These are phyloP conservation scores for Eupithecia insigniata DNA, from an alignment of 2,888 invertebrate species.

Conservation along the genomic window DNA sequence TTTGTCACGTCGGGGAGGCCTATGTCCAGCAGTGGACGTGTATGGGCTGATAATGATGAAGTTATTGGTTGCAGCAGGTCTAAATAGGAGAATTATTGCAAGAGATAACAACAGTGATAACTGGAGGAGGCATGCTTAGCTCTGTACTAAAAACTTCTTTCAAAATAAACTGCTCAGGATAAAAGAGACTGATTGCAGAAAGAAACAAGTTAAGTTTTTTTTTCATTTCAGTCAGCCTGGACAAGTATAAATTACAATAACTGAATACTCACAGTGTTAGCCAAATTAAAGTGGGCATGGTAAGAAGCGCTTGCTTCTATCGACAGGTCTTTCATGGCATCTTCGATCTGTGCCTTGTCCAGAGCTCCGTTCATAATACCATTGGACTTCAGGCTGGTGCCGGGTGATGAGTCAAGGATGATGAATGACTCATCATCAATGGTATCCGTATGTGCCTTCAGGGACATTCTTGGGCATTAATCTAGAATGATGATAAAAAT, in stretches of 20 bases:
- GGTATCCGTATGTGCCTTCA: slow-evolving; percentile 51
- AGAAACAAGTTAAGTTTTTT: background rate
- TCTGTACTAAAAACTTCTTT: background rate
- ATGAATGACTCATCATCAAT: slow-evolving; percentile 79
- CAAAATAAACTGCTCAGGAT: background rate
- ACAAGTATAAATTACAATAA: background rate
- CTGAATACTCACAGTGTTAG: slow-evolving; percentile 68
- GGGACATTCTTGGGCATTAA: slow-evolving; percentile 63
- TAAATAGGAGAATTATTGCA: background rate
- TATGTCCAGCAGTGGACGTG: too few species aligned
- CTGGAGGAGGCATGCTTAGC: background rate
- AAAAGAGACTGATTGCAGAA: background rate
- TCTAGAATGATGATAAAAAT: slow-evolving; percentile 39
- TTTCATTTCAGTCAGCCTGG: background rate
- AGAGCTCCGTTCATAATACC: slow-evolving; percentile 52
- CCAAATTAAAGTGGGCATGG: slow-evolving; percentile 73
- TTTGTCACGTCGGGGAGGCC: too few species aligned
- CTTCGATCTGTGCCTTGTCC: slow-evolving; percentile 38
- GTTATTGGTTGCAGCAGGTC: too few species aligned
- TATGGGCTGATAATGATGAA: too few species aligned
- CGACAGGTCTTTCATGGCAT: slow-evolving; percentile 70
- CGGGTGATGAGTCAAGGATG: slow-evolving; percentile 75
- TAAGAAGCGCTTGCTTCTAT: slow-evolving; percentile 71
- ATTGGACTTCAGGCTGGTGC: slow-evolving; percentile 66
- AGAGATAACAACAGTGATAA: background rate